phyloP scores from a whole-genome alignment of 2,888 invertebrate genomes.

The Drosophila pullipes region DNA sequence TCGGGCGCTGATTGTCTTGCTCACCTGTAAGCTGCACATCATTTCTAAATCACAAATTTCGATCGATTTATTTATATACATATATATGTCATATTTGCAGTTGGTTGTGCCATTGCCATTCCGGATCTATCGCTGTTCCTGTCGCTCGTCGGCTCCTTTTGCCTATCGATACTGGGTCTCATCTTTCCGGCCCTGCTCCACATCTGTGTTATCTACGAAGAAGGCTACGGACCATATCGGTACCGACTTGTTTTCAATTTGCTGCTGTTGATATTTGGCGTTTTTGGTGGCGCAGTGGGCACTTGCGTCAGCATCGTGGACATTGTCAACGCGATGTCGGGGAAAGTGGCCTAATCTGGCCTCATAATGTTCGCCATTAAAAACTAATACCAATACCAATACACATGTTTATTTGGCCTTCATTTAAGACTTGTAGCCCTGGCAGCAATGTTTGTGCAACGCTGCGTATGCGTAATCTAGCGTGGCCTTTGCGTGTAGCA shows the following conservation, averaged over 20 bases:
- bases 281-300: constrained; percentile 91
- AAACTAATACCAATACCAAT: constrained; percentile 22
- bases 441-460: constrained; percentile 27
- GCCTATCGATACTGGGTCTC: constrained; percentile 94
- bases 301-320: constrained; percentile 85
- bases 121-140: constrained; percentile 96
- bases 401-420: constrained; percentile 15
- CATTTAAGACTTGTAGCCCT: background rate
- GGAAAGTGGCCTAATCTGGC: constrained; percentile 35
- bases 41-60: background rate
- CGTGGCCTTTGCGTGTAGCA: constrained; percentile 42
- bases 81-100: constrained; percentile 5
- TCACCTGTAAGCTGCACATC: constrained; percentile 87
- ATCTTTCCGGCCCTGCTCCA: constrained; percentile 97
- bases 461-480: constrained; percentile 55
- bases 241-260: constrained; percentile 91
- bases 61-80: background rate
- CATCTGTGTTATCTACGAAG: constrained; percentile 90
- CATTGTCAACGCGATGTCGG: constrained; percentile 66
- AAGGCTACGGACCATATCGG: constrained; percentile 89
- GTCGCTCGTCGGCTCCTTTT: constrained; percentile 96
- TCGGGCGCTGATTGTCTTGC: constrained; percentile 89
- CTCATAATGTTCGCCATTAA: constrained; percentile 25
- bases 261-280: constrained; percentile 89
- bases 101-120: constrained; percentile 91